A percentile compares a stretch with the other conserved stretches of the same genome.
phyloP scores from a whole-genome alignment of 2,113 vertebrate species.

The Psophia crepitans region DNA sequence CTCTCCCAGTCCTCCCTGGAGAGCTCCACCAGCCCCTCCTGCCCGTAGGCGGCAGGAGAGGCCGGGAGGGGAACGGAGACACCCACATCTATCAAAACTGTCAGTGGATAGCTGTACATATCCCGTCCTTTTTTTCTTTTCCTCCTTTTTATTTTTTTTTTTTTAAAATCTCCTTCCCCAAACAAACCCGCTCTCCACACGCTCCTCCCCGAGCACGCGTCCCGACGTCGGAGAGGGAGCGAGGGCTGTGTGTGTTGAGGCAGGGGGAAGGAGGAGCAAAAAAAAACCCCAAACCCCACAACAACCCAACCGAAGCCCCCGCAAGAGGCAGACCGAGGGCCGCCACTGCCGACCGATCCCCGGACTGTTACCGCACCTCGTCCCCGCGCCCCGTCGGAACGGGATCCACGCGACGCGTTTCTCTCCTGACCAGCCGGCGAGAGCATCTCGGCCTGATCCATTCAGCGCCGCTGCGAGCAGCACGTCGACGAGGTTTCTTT shows the following conservation, averaged over 20 bases:
- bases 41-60: slow-evolving; percentile 76
- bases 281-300: background rate
- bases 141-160: background rate
- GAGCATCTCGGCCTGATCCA: background rate
- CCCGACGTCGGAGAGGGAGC: background rate
- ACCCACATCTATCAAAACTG: background rate
- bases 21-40: slow-evolving; percentile 95
- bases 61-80: background rate
- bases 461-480: background rate
- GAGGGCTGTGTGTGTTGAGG: background rate
- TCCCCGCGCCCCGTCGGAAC: background rate
- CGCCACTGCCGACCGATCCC: background rate
- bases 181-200: background rate
- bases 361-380: background rate
- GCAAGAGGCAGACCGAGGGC: background rate
- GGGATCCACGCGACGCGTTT: background rate
- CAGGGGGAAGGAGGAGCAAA: background rate
- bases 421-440: background rate
- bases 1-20: slow-evolving; percentile 98
- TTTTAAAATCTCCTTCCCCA: background rate
- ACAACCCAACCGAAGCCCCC: too few relatives aligned
- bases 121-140: background rate
- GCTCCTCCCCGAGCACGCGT: background rate
- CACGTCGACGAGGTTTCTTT: background rate
- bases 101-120: slow-evolving; percentile 71